Base-by-base conservation (phyloP, 2,113 vertebrate species). In the Chamaea fasciata region DNA sequence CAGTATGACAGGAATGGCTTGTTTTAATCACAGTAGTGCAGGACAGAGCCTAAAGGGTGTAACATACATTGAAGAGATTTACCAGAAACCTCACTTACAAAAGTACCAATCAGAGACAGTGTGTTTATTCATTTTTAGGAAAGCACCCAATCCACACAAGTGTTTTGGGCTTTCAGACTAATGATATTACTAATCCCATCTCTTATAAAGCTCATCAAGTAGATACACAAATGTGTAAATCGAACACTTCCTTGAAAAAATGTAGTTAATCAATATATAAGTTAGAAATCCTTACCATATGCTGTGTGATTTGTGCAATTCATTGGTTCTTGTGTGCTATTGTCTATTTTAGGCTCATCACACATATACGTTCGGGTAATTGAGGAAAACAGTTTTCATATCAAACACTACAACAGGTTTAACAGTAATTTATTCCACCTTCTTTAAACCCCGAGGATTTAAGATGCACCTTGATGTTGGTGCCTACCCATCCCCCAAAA, bases 241-340 rank as follows among this genome's bases (percentile, higher is more conserved):
- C 42, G 68, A 93, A 90, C 69, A 64, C 22, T 88, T 83, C 33
- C 52, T 55, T 74, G 46, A 46, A 67, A 76, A 95, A 95, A 89
- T 0, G 0, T 1, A 79, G 68, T 53, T 63, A 65, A 67, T 80
- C 87, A 93, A 80, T 57, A 69, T 49, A 41, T 20, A 94, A 75
- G 31, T 62, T 63, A 59, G 28, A 81, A 97, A 92, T 79, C 96
- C 98, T 98, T 98, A 99, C 99, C 99, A 97, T 98, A 98, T 85
- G 99, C 99, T 56, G 96, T 98, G 63, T 94, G 98, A 94, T 99
- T 98, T 87, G 97, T 98, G 97, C 99, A 99, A 92, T 98, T 99
- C 96, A 99, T 98, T 59, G 99, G 99, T 91, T 99, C 99, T 97
- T 99, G 99, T 9, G 99, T 99, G 33, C 97, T 97, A 80, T 99